phyloP scores from a whole-genome alignment of 2,113 vertebrate species.

The Notarius quadriscutis region DNA sequence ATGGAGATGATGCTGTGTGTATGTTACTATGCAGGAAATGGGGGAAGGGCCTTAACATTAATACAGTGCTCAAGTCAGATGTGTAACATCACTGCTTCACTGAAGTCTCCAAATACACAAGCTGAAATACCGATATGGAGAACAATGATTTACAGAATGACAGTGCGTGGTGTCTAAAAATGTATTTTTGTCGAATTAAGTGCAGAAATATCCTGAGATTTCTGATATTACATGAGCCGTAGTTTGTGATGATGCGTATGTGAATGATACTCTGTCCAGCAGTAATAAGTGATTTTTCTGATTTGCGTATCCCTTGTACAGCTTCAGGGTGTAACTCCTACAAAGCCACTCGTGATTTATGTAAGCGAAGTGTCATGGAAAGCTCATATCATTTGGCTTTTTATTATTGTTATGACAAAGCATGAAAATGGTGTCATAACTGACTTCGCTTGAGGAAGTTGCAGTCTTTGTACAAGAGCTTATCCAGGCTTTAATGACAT shows the following conservation, averaged over 20 bases:
- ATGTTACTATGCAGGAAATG: constrained; percentile 57
- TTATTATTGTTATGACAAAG: constrained; percentile 7
- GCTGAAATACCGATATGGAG: constrained; percentile 51
- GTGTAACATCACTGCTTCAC: constrained; percentile 60
- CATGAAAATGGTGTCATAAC: constrained; percentile 17
- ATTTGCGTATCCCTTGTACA: neutral
- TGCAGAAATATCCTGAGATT: neutral
- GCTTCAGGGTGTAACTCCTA: neutral
- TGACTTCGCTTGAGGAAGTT: constrained; percentile 2
- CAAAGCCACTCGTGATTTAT: neutral
- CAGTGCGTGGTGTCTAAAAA: neutral
- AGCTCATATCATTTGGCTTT: neutral
- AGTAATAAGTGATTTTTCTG: neutral
- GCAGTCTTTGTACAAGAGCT: constrained; percentile 50
- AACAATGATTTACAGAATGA: neutral
- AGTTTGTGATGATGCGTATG: neutral
- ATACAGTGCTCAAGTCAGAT: constrained; percentile 68
- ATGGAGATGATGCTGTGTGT: constrained; percentile 29
- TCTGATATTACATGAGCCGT: neutral
- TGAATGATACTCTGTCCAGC: neutral
- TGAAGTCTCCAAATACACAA: constrained; percentile 32
- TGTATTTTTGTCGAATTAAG: neutral
- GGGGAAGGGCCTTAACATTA: constrained; percentile 60
- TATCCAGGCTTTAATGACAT: constrained; percentile 69
- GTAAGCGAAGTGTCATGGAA: neutral